phyloP scores from a whole-genome alignment of 2,113 vertebrate genomes.

The Montifringilla adamsi region DNA sequence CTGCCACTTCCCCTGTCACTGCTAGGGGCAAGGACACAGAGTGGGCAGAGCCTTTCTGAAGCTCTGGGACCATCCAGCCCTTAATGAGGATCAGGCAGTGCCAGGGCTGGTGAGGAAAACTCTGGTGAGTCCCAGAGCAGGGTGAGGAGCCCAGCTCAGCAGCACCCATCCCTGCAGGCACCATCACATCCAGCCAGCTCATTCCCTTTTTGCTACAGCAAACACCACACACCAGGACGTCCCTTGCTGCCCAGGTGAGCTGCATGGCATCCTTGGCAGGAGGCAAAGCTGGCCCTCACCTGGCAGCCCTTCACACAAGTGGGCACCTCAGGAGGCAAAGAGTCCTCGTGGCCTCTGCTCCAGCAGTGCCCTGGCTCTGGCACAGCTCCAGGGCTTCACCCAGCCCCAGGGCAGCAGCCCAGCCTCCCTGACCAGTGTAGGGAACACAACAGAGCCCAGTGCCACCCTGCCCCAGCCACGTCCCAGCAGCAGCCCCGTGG shows the following conservation, averaged over 20 bases:
- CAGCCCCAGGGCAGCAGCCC: neutral
- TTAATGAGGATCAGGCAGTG: neutral
- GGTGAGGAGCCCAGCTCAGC: neutral
- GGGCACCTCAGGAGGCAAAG: neutral
- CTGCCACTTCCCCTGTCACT: neutral
- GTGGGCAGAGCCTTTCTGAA: neutral
- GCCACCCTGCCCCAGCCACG: rapidly evolving
- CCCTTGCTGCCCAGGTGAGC: neutral
- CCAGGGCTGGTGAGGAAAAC: neutral
- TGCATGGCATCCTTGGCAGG: neutral
- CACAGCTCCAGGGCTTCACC: neutral
- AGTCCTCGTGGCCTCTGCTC: neutral
- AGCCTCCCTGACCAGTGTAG: rapidly evolving
- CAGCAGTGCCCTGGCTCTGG: neutral
- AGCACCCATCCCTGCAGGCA: neutral
- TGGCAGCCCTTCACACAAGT: rapidly evolving
- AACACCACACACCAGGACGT: neutral
- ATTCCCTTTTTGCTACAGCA: rapidly evolving
- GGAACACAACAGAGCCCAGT: rapidly evolving
- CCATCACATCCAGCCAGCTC: rapidly evolving
- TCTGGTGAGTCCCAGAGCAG: rapidly evolving
- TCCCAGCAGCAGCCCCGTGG: neutral
- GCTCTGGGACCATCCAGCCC: rapidly evolving
- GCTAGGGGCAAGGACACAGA: rapidly evolving
- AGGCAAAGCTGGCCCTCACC: neutral